Percentiles rank a stretch among this genome's conserved stretches.
These are phyloP conservation scores for Bufo gargarizans DNA, from an alignment of 2,113 vertebrate species.

Conservation along the genomic window DNA sequence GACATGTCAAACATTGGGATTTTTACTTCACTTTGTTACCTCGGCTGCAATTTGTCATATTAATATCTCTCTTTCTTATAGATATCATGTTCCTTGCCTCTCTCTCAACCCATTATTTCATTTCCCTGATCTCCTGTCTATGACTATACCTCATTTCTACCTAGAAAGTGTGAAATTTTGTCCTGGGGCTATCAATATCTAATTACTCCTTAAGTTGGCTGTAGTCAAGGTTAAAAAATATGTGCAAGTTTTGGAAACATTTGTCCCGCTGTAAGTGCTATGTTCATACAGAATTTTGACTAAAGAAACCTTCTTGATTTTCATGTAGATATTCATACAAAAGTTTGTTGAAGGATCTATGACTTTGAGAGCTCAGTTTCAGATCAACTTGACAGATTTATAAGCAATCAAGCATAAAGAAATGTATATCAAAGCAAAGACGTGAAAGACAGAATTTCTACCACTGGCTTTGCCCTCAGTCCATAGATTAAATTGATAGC, in stretches of 20 bases:
- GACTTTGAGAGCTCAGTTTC: not conserved
- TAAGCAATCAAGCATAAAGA: no score
- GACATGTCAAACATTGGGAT: constrained; percentile 35
- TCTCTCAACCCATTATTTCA: constrained; percentile 27
- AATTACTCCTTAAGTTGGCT: constrained; percentile 27
- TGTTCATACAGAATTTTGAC: not conserved
- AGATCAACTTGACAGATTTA: no score
- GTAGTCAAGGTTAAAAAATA: not conserved
- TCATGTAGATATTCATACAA: not conserved
- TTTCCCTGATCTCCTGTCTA: constrained; percentile 10
- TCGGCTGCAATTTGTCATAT: constrained; percentile 40
- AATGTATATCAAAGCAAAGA: no score
- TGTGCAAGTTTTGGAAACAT: constrained; percentile 10
- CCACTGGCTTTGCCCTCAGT: not conserved
- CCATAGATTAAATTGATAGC: not conserved
- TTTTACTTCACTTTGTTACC: constrained; percentile 21
- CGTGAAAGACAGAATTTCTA: not conserved
- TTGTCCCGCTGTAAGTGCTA: not conserved
- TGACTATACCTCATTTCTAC: constrained; percentile 36
- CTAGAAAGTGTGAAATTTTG: constrained; percentile 44
- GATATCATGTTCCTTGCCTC: not conserved
- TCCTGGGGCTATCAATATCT: constrained; percentile 23
- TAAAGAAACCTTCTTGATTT: not conserved
- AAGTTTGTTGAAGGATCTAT: not conserved
- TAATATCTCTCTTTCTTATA: constrained; percentile 27